These are phyloP conservation scores for Drosophila watanabei DNA, from an alignment of 1,140 invertebrate species.

Conservation along the genomic window DNA sequence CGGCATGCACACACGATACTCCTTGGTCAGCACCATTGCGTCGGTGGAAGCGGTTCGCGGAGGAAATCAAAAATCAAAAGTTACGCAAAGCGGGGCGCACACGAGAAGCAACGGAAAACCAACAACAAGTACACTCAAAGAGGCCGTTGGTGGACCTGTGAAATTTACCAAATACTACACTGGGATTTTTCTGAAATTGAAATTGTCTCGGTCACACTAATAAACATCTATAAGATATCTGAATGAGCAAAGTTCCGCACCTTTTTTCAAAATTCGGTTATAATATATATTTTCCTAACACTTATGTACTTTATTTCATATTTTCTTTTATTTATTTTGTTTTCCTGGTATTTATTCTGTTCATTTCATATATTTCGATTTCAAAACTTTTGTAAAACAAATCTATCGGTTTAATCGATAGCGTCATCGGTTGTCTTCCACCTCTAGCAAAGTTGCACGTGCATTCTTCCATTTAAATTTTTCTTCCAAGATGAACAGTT, in stretches of 20 bases:
- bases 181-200: not conserved
- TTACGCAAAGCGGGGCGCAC: slow-evolving; percentile 52
- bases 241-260: not conserved
- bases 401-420: not conserved
- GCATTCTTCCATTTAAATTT: slow-evolving; percentile 25
- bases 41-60: slow-evolving; percentile 8
- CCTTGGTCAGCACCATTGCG: slow-evolving; percentile 88
- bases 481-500: slow-evolving; percentile 14
- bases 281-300: not conserved
- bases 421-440: not conserved
- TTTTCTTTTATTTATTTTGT: not conserved
- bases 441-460: slow-evolving; percentile 3
- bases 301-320: not conserved
- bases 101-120: slow-evolving; percentile 11
- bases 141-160: not conserved
- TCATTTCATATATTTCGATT: no score
- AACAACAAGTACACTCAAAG: slow-evolving; percentile 24
- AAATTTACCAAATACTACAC: not conserved
- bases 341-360: no score
- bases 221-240: not conserved
- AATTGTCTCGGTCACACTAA: not conserved
- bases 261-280: not conserved
- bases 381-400: no score
- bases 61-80: slow-evolving; percentile 41
- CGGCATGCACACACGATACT: slow-evolving; percentile 97